phyloP scores from a whole-genome alignment of 2,888 invertebrate species.

The Nowickia ferox region DNA sequence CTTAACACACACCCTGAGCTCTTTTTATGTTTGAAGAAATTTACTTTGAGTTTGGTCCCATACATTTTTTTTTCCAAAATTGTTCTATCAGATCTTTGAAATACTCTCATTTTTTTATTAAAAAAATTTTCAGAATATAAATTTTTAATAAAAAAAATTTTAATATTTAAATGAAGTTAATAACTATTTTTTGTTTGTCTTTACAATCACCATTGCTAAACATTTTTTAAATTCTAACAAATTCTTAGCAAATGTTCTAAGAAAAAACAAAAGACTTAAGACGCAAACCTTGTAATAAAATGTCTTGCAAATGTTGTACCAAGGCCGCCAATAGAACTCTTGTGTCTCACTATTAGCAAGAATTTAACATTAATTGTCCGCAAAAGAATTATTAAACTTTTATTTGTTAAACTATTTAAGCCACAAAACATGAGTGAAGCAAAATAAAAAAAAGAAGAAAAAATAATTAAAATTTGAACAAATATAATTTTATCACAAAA shows the following conservation, averaged over 20 bases:
- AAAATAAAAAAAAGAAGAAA: conserved; percentile 13
- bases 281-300: conserved; percentile 15
- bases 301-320: conserved; percentile 7
- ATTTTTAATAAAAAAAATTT: too few species aligned
- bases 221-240: background rate
- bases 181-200: too few species aligned
- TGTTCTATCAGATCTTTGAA: too few species aligned
- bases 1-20: too few species aligned
- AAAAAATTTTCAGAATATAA: too few species aligned
- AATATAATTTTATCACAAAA: conserved; percentile 52
- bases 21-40: too few species aligned
- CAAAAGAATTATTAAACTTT: conserved; percentile 55
- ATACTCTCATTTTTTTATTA: too few species aligned
- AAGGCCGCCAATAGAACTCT: background rate
- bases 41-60: too few species aligned
- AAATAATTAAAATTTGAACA: conserved; percentile 55
- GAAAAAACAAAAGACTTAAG: conserved; percentile 52
- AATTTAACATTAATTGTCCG: conserved; percentile 44
- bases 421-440: conserved; percentile 28
- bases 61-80: too few species aligned
- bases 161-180: too few species aligned
- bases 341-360: background rate
- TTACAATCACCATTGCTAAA: background rate
- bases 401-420: conserved; percentile 20
- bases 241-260: background rate